A percentile compares a stretch with the other conserved stretches of the same genome.
Conservation (phyloP, 1,140 invertebrate species). For the Drosophila bocki region DNA sequence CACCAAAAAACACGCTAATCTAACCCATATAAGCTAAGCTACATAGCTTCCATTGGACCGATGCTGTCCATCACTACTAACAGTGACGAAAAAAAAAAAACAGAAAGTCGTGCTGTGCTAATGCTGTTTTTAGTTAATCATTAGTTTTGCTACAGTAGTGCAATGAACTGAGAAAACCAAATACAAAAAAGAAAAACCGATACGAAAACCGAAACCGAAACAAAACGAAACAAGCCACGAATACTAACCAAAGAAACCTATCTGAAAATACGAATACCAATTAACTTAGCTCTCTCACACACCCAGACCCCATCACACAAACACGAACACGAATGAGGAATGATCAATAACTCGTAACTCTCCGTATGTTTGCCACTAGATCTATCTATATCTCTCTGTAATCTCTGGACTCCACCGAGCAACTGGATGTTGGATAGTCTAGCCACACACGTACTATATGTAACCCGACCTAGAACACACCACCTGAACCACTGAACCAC, state of each 20-base stretch:
- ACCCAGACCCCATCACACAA: constrained; percentile 7
- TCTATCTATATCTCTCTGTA: constrained; percentile 53
- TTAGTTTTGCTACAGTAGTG: constrained; percentile 81
- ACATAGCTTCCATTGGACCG: constrained; percentile 13
- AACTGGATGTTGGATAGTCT: constrained; percentile 73
- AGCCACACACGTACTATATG: constrained; percentile 49
- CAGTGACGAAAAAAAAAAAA: constrained; percentile 23
- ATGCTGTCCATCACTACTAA: constrained; percentile 25
- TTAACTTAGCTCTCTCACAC: constrained; percentile 52
- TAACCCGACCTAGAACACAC: constrained; percentile 37
- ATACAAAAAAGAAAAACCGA: constrained; percentile 28
- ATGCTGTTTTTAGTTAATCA: constrained; percentile 77
- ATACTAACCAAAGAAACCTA: constrained; percentile 52
- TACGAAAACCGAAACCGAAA: constrained; percentile 34
- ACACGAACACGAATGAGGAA: constrained; percentile 60
- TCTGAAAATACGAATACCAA: constrained; percentile 66
- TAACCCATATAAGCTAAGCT: constrained; percentile 50
- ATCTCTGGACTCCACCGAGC: constrained; percentile 61
- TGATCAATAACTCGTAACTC: constrained; percentile 67
- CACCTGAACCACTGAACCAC: constrained; percentile 15
- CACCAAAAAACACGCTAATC: constrained; percentile 67
- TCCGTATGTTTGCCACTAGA: constrained; percentile 73
- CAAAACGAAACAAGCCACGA: constrained; percentile 46
- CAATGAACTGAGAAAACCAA: constrained; percentile 60
- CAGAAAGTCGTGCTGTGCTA: constrained; percentile 55